Percentiles rank a stretch among this genome's conserved stretches.
Evolutionary conservation across 2,888 invertebrate species (phyloP).

Genomic region (Nycteola revayana): DNA sequence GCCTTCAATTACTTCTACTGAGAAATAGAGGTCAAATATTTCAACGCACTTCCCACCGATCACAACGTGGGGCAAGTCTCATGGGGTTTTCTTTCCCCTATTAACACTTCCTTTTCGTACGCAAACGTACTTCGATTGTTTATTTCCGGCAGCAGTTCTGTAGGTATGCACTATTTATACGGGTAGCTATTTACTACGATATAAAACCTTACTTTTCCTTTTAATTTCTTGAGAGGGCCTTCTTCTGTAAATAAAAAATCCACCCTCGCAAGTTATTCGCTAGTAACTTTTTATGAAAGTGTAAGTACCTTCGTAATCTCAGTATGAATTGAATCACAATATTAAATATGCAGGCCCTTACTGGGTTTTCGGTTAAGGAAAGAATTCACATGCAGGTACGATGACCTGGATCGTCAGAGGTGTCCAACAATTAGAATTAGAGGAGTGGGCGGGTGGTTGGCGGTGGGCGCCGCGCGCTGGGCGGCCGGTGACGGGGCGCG

Average conservation of each 20-base stretch:
- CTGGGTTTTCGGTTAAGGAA: conserved; percentile 49
- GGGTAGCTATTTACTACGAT: conserved; percentile 5
- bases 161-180: conserved; percentile 6
- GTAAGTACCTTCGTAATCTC: conserved; percentile 43
- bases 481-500: conserved; percentile 31
- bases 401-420: conserved; percentile 73
- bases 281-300: conserved; percentile 64
- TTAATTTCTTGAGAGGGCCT: conserved; percentile 34
- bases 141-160: conserved; percentile 4
- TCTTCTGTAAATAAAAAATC: conserved; percentile 49
- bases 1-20: conserved; percentile 3
- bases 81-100: conserved; percentile 41
- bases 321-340: conserved; percentile 52
- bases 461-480: conserved; percentile 33
- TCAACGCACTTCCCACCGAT: conserved; percentile 35
- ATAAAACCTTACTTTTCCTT: conserved; percentile 28
- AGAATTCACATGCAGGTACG: conserved; percentile 67
- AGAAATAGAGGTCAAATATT: conserved; percentile 27
- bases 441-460: conserved; percentile 50
- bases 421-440: conserved; percentile 73
- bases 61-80: conserved; percentile 38
- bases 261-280: conserved; percentile 40
- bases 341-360: conserved; percentile 66
- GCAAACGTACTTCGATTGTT: conserved; percentile 16
- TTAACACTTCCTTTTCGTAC: conserved; percentile 46